These are phyloP conservation scores for Agriotes lineatus DNA, from an alignment of 2,888 invertebrate species.

Conservation along the genomic window DNA sequence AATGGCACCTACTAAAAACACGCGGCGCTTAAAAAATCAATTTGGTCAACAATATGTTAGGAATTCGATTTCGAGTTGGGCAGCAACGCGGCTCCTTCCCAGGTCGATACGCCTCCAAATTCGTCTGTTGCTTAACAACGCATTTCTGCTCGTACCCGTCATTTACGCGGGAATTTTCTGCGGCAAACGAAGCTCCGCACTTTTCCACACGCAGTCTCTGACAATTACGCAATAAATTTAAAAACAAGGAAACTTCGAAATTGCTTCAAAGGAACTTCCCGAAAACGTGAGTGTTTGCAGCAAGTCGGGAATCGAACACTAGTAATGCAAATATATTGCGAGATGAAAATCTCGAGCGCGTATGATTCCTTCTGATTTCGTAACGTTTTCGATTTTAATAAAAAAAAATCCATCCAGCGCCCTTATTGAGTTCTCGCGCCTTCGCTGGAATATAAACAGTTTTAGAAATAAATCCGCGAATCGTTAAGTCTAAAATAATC, in stretches of 20 bases:
- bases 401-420: not conserved
- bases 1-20: conserved; percentile 15
- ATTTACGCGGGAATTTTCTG: not conserved
- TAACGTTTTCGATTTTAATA: not conserved
- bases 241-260: not conserved
- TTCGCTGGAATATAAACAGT: not conserved
- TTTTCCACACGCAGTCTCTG: not conserved
- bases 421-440: not conserved
- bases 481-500: conserved; percentile 4
- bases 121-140: conserved; percentile 22
- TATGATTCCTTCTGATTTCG: not conserved
- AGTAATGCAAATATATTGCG: not conserved
- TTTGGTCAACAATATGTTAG: conserved; percentile 8
- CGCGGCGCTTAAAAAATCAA: conserved; percentile 20
- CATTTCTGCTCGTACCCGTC: not conserved
- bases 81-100: not conserved
- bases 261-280: not conserved
- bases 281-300: not conserved
- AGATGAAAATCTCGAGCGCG: not conserved
- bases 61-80: conserved; percentile 17
- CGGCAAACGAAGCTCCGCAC: not conserved
- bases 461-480: not conserved
- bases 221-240: not conserved
- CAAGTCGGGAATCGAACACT: not conserved
- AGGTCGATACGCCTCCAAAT: conserved; percentile 13